Base-by-base conservation (phyloP, 2,888 invertebrate genomes). In the Agelastica alni region DNA sequence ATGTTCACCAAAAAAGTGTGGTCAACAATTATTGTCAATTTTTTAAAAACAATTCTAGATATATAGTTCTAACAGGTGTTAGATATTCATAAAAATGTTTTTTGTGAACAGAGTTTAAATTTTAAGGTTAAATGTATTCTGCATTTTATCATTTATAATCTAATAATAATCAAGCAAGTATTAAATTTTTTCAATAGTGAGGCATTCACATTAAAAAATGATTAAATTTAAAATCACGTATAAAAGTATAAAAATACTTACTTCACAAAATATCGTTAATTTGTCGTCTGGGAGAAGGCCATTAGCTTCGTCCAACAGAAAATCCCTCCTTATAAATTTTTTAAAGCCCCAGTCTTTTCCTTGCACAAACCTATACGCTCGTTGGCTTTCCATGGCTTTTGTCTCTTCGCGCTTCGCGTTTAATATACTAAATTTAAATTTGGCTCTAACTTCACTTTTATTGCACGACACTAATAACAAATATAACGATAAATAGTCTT, bases 331-430 rank as follows among this genome's bases (percentile, higher is more conserved):
- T 65, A 99, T 99, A 78, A 99, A 99, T 79, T 99, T 99, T 81
- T 99, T 99, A 83, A 99, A 99, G 56, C 99, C 99, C 99, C 99
- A 99, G 83, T 99, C 99, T 81, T 99, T 99, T 70, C 99, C 99
- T 82, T 99, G 98, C 60, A 99, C 98, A 80, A 99, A 99, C 83
- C 98, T 88, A 80, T 99, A 99, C 62, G 99, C 99, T 77, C 99
- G 81, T 76, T 88, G 88, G 77, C 88, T 88, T 77, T 97, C 99
- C 98, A 99, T 99, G 69, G 98, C 98, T 85, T 99, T 99, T 73
- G 98, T 99, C 83, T 99, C 99, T 84, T 99, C 99, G 73, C 98
- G 85, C 85, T 99, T 99, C 76, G 98, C 97, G 83, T 99, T 99
- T 80, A 99, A 85, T 84, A 99, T 99, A 79, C 97, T 97, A 85